Evolutionary conservation across 2,797 vertebrate species (phyloP).

Genomic region (Sebastes umbrosus): DNA sequence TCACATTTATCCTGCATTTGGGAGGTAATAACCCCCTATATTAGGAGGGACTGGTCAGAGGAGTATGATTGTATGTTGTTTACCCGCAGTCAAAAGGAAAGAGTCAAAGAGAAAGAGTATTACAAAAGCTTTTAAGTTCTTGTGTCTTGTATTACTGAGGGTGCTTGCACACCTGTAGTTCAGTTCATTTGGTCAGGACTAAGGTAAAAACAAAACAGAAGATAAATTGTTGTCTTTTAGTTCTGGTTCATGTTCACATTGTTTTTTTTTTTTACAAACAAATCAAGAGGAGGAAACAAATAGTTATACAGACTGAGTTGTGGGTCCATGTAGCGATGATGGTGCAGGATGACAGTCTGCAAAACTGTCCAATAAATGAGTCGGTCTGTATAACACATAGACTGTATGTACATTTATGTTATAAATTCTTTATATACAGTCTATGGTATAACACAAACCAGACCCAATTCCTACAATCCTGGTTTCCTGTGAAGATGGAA

Average conservation of each 20-base stretch:
- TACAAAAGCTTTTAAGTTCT: background rate
- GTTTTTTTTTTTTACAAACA: background rate
- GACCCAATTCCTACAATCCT: background rate
- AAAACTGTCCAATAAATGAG: background rate
- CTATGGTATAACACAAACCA: background rate
- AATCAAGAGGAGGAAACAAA: background rate
- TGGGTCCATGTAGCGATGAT: background rate
- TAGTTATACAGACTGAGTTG: background rate
- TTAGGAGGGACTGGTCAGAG: fast-evolving
- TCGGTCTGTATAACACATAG: background rate
- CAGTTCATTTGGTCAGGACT: background rate
- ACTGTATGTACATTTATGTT: background rate
- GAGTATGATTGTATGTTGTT: too few species aligned
- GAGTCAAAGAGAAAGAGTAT: too few species aligned
- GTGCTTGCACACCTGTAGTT: background rate
- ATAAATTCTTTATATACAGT: background rate
- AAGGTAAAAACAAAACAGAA: background rate
- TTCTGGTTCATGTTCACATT: background rate
- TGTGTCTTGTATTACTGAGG: background rate
- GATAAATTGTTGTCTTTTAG: background rate
- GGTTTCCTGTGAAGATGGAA: too few species aligned
- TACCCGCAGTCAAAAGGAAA: too few species aligned
- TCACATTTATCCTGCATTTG: too few species aligned
- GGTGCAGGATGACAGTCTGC: background rate
- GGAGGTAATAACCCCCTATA: too few species aligned